Percentiles rank a stretch among this genome's conserved stretches.
Evolutionary conservation across 2,888 invertebrate genomes (phyloP).

Genomic region (Drosophila testacea): DNA sequence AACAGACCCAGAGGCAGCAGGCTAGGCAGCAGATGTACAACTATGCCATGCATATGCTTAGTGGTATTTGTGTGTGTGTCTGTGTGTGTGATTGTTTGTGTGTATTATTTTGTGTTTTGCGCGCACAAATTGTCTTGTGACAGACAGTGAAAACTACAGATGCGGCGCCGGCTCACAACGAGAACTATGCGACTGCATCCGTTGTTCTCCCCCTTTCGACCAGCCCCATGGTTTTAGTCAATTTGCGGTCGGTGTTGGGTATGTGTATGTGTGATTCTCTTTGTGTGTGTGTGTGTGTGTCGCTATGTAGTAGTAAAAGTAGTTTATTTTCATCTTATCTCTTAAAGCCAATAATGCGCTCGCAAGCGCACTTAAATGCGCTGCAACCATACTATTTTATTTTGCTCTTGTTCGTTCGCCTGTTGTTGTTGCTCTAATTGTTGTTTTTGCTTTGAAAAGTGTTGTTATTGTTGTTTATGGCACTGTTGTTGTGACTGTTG

Average conservation of each 20-base stretch:
- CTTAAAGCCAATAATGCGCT: constrained; percentile 81
- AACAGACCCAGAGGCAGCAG: constrained; percentile 56
- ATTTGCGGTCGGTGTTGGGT: constrained; percentile 67
- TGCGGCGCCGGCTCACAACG: constrained; percentile 66
- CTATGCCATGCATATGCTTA: constrained; percentile 77
- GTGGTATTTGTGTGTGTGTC: constrained; percentile 34
- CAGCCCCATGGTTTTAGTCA: constrained; percentile 72
- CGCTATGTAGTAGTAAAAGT: constrained; percentile 61
- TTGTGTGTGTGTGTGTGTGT: constrained; percentile 20
- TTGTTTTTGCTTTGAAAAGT: constrained; percentile 26
- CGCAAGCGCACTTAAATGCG: constrained; percentile 78
- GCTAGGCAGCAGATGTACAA: constrained; percentile 73
- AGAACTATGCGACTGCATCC: constrained; percentile 46
- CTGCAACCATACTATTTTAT: constrained; percentile 58
- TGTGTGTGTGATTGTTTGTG: constrained; percentile 40
- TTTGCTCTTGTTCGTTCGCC: constrained; percentile 20
- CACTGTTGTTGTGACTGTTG: constrained; percentile 16
- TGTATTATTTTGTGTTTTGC: constrained; percentile 81
- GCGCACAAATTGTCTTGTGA: constrained; percentile 81
- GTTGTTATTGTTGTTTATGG: constrained; percentile 14
- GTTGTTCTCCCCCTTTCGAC: background rate
- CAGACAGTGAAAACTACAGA: constrained; percentile 78
- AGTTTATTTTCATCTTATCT: constrained; percentile 81
- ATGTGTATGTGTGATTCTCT: constrained; percentile 4
- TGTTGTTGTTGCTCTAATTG: constrained; percentile 16